Percentiles rank a stretch among this genome's conserved stretches.
phyloP scores from a whole-genome alignment of 2,113 vertebrate species.

The Boleophthalmus pectinirostris region DNA sequence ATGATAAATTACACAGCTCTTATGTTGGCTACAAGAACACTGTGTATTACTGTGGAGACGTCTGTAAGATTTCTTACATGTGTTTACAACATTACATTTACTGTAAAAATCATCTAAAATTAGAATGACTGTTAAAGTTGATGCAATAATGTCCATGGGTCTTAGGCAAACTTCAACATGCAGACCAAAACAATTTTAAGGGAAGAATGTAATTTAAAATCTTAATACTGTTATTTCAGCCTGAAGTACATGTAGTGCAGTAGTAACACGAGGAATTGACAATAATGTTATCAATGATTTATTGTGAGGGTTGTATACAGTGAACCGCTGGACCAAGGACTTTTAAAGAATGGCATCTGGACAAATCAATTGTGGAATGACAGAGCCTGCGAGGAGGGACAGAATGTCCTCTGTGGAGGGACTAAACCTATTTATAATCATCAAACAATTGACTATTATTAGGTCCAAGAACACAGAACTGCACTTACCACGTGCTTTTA shows the following conservation, averaged over 20 bases:
- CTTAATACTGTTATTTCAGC: not conserved
- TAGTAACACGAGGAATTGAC: not conserved
- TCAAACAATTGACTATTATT: conserved; percentile 11
- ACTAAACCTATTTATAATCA: not conserved
- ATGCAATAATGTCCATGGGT: too few relatives aligned
- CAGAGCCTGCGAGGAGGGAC: not conserved
- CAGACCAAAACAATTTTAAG: too few relatives aligned
- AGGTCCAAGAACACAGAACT: not conserved
- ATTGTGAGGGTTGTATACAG: not conserved
- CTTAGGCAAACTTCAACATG: too few relatives aligned
- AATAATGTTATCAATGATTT: not conserved
- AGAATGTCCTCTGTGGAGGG: not conserved
- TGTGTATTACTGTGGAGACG: not conserved
- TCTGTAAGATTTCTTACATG: not conserved
- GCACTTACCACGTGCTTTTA: not conserved
- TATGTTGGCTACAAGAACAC: not conserved
- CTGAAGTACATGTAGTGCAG: not conserved
- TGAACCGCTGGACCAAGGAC: not conserved
- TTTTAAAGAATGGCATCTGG: conserved; percentile 5
- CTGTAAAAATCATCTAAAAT: too few relatives aligned
- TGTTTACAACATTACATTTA: not conserved
- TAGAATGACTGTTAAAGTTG: too few relatives aligned
- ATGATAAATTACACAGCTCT: not conserved
- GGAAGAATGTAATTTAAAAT: too few relatives aligned
- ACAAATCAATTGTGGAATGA: not conserved